Conservation (phyloP, 2,797 vertebrate species). For the Emydoidea blandingii region DNA sequence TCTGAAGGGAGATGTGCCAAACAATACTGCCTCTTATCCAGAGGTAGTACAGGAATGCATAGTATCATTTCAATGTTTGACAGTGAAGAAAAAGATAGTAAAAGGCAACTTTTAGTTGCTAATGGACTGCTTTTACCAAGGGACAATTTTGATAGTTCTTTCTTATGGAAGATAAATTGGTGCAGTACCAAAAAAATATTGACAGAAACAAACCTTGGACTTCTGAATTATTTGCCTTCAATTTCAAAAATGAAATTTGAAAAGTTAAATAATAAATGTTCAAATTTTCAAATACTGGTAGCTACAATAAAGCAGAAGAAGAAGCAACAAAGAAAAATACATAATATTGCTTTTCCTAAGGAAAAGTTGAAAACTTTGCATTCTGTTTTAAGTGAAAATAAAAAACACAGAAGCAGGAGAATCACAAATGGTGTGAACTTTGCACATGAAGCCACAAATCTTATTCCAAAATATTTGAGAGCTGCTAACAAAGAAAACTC, state of each 20-base stretch:
- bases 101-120: slow-evolving; percentile 21
- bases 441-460: neutral
- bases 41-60: neutral
- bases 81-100: neutral
- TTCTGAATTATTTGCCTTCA: neutral
- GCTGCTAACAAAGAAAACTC: neutral
- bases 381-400: slow-evolving; percentile 24
- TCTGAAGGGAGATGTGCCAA: slow-evolving; percentile 1
- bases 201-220: neutral
- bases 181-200: slow-evolving; percentile 29
- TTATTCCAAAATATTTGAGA: neutral
- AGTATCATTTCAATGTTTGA: neutral
- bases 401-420: neutral
- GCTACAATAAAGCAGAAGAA: neutral
- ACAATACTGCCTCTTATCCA: neutral
- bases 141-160: neutral
- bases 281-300: neutral
- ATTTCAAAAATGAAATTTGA: neutral
- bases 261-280: neutral
- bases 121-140: slow-evolving; percentile 14
- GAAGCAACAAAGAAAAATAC: neutral
- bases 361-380: neutral
- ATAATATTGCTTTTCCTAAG: neutral
- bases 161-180: neutral
- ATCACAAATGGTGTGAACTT: neutral